A percentile compares a stretch with the other conserved stretches of the same genome.
Evolutionary conservation across 2,888 invertebrate species (phyloP).

Genomic region (Aradus depressus): DNA sequence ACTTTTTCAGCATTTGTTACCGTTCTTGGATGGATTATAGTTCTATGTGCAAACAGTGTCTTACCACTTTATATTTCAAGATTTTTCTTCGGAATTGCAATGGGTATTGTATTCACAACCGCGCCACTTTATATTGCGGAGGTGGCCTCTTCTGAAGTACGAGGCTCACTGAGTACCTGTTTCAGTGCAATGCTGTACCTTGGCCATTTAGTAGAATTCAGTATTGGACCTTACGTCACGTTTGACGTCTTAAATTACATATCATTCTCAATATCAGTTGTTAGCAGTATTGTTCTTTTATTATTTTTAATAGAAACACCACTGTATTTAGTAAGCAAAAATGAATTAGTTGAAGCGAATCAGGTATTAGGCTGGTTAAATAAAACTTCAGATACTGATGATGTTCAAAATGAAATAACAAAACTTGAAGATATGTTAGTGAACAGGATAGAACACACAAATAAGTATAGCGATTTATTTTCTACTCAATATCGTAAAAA

Average conservation of each 20-base stretch:
- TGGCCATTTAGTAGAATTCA: slow-evolving; percentile 28
- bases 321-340: slow-evolving; percentile 22
- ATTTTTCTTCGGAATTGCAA: slow-evolving; percentile 28
- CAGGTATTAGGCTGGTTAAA: slow-evolving; percentile 16
- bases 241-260: slow-evolving; percentile 22
- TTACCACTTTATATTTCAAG: slow-evolving; percentile 21
- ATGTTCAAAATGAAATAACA: slow-evolving; percentile 4
- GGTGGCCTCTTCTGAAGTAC: slow-evolving; percentile 23
- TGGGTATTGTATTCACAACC: slow-evolving; percentile 28
- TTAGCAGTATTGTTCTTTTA: slow-evolving; percentile 23
- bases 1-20: slow-evolving; percentile 15
- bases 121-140: slow-evolving; percentile 29
- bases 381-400: slow-evolving; percentile 1
- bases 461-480: slow-evolving; percentile 17
- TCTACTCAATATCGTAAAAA: slow-evolving; percentile 21
- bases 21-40: slow-evolving; percentile 25
- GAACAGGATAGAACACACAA: background rate
- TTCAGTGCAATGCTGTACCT: slow-evolving; percentile 28
- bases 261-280: slow-evolving; percentile 17
- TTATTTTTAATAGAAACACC: slow-evolving; percentile 29
- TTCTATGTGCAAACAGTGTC: slow-evolving; percentile 17
- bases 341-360: slow-evolving; percentile 18
- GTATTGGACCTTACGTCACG: slow-evolving; percentile 26
- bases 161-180: slow-evolving; percentile 27
- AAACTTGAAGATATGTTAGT: slow-evolving; percentile 8